Percentiles rank a stretch among this genome's conserved stretches.
Conservation (phyloP, 2,888 invertebrate genomes). For the Drosophila nigricruria region DNA sequence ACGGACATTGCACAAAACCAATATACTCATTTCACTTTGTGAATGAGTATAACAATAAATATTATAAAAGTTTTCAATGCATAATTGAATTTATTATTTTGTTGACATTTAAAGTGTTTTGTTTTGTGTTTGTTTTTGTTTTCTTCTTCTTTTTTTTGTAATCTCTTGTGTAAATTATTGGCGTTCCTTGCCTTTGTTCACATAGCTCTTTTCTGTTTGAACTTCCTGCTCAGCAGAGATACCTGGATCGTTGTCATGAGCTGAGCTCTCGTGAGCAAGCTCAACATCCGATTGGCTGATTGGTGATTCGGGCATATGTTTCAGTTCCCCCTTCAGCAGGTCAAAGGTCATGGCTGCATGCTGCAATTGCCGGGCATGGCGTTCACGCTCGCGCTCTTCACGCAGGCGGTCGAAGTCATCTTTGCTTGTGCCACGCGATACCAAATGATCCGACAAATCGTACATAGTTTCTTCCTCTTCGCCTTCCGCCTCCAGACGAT, state of each 20-base stretch:
- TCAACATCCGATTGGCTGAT: not conserved
- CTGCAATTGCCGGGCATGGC: constrained; percentile 87
- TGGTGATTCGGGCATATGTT: not conserved
- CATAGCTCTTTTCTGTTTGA: constrained; percentile 32
- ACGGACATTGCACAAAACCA: no score
- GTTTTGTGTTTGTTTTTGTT: no score
- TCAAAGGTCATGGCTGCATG: constrained; percentile 64
- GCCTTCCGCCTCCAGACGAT: not conserved
- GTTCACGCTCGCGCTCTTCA: constrained; percentile 88
- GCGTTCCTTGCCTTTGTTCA: not conserved
- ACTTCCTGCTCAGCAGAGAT: not conserved
- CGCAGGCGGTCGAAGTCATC: constrained; percentile 90
- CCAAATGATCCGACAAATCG: not conserved
- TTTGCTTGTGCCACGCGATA: constrained; percentile 77
- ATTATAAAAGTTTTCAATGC: not conserved
- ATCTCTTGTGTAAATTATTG: no score
- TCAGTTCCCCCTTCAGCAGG: constrained; percentile 58
- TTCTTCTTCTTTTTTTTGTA: no score
- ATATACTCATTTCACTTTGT: no score
- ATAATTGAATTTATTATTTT: not conserved
- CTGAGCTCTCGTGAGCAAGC: fast-evolving
- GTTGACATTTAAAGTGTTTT: not conserved
- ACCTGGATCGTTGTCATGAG: not conserved
- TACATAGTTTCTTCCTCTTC: constrained; percentile 1
- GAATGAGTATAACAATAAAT: no score